Percentiles rank a stretch among this genome's conserved stretches.
phyloP scores from a whole-genome alignment of 2,888 invertebrate genomes.

The Diloba caeruleocephala region DNA sequence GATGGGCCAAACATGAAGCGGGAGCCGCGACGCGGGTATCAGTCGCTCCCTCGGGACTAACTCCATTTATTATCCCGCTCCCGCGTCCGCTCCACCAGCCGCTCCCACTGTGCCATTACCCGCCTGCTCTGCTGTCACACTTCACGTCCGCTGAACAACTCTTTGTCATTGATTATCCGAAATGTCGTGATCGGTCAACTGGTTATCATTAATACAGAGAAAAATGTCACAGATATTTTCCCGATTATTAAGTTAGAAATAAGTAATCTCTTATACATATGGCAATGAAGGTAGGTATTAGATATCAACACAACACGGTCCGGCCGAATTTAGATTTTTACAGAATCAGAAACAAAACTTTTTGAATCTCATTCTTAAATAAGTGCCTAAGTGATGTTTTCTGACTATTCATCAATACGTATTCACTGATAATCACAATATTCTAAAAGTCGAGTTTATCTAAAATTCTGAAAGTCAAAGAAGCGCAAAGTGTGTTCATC shows the following conservation, averaged over 20 bases:
- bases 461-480: slow-evolving; percentile 65
- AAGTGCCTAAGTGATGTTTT: neutral
- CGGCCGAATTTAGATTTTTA: too few relatives aligned
- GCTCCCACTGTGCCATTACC: slow-evolving; percentile 48
- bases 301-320: too few relatives aligned
- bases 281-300: neutral
- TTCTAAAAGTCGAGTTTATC: slow-evolving; percentile 46
- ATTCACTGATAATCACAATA: slow-evolving; percentile 24
- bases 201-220: slow-evolving; percentile 37
- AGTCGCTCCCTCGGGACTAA: slow-evolving; percentile 64
- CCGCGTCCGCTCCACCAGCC: slow-evolving; percentile 37
- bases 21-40: slow-evolving; percentile 51
- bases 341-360: too few relatives aligned
- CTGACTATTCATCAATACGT: neutral
- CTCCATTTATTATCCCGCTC: slow-evolving; percentile 70
- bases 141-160: slow-evolving; percentile 56
- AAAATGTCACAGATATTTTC: slow-evolving; percentile 21
- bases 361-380: too few relatives aligned
- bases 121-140: slow-evolving; percentile 47
- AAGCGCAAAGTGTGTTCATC: slow-evolving; percentile 63
- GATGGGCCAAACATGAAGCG: slow-evolving; percentile 62
- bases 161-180: slow-evolving; percentile 73
- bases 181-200: slow-evolving; percentile 65
- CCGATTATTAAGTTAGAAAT: slow-evolving; percentile 1
- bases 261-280: neutral